Conservation (phyloP, 2,888 invertebrate species). For the Spialia ferax region DNA sequence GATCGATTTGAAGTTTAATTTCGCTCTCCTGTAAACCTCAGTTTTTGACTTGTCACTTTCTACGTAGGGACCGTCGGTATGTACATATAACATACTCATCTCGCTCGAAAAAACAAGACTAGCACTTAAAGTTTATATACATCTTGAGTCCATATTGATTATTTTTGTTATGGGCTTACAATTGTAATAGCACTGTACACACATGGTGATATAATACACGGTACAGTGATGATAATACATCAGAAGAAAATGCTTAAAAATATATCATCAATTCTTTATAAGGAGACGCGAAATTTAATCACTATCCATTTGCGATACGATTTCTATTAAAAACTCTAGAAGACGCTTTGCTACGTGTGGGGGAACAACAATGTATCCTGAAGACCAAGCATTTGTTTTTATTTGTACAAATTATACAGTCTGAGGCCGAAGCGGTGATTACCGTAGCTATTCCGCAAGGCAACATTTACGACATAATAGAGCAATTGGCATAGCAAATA, state of each 20-base stretch:
- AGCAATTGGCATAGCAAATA: conserved; percentile 63
- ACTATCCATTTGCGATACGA: not conserved
- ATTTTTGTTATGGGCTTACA: no score
- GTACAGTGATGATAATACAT: no score
- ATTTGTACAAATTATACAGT: conserved; percentile 70
- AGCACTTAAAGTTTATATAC: not conserved
- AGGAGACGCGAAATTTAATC: not conserved
- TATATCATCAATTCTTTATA: not conserved
- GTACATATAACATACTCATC: no score
- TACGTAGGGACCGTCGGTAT: no score
- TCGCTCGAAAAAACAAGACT: no score
- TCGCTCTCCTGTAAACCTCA: no score
- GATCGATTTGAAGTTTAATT: no score
- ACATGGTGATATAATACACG: no score
- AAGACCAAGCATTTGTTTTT: conserved; percentile 61
- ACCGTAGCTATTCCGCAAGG: conserved; percentile 55
- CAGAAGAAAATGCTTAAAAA: not conserved
- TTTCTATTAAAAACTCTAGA: conserved; percentile 2
- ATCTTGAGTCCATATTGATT: no score
- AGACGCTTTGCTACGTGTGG: conserved; percentile 3
- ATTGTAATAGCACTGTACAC: no score
- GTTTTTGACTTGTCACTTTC: no score
- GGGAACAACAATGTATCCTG: conserved; percentile 45
- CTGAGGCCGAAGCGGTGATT: conserved; percentile 60
- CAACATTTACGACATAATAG: conserved; percentile 72